Conservation (phyloP, 1,140 invertebrate genomes). For the Lordiphosa collinella region DNA sequence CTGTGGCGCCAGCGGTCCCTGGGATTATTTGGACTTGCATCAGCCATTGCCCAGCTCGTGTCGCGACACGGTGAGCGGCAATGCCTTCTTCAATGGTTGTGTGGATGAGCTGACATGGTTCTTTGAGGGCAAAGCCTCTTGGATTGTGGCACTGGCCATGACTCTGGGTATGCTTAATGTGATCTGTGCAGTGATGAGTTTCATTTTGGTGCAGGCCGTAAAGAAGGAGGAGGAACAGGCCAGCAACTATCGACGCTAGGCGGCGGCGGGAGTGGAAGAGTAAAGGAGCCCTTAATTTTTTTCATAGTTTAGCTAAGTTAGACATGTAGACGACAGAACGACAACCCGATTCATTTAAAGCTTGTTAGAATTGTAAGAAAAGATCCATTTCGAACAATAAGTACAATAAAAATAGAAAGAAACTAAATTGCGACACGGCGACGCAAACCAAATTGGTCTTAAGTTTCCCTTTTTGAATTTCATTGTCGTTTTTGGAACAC, state of each 20-base stretch:
- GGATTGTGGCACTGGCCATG: conserved; percentile 90
- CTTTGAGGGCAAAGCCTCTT: conserved; percentile 89
- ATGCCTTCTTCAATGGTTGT: conserved; percentile 92
- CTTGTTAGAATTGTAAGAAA: neutral
- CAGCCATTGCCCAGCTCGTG: conserved; percentile 90
- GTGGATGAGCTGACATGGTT: conserved; percentile 92
- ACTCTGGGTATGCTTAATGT: conserved; percentile 87
- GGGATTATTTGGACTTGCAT: conserved; percentile 87
- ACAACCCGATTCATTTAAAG: neutral
- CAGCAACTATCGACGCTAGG: conserved; percentile 80
- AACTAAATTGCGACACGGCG: conserved; percentile 6
- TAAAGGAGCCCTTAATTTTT: conserved; percentile 1
- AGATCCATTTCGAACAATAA: conserved; percentile 63
- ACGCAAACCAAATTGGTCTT: conserved; percentile 14
- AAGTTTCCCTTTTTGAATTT: no score
- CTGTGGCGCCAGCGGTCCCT: conserved; percentile 90
- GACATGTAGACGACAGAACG: conserved; percentile 20
- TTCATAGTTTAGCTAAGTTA: conserved; percentile 39
- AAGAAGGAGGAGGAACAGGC: conserved; percentile 86
- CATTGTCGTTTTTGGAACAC: no score
- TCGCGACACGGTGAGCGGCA: conserved; percentile 91
- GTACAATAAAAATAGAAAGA: conserved; percentile 39
- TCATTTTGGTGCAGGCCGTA: conserved; percentile 85
- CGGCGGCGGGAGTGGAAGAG: neutral
- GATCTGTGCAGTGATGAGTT: conserved; percentile 84